Evolutionary conservation across 1,140 invertebrate genomes (phyloP).

Genomic region (Drosophila saltans): DNA sequence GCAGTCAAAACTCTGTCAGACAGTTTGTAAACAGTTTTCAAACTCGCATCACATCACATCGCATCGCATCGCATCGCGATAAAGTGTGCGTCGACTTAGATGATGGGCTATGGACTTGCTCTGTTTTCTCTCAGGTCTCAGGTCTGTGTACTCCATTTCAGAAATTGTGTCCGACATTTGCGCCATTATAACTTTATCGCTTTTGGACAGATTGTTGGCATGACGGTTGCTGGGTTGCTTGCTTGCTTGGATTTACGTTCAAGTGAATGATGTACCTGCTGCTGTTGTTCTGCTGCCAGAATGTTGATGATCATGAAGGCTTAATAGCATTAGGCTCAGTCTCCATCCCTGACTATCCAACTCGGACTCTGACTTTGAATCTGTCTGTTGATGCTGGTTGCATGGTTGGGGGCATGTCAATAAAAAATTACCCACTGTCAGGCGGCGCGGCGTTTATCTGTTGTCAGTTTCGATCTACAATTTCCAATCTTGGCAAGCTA

Average conservation of each 20-base stretch:
- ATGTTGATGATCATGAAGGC: slow-evolving; percentile 69
- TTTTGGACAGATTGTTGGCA: slow-evolving; percentile 80
- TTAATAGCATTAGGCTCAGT: slow-evolving; percentile 64
- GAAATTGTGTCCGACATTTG: slow-evolving; percentile 77
- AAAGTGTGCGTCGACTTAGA: slow-evolving; percentile 70
- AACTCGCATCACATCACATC: slow-evolving; percentile 49
- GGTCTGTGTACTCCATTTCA: slow-evolving; percentile 54
- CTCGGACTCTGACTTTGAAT: neutral
- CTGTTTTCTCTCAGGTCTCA: neutral
- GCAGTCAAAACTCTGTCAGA: slow-evolving; percentile 80
- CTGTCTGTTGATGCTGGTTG: slow-evolving; percentile 22
- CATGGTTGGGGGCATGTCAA: slow-evolving; percentile 41
- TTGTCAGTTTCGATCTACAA: slow-evolving; percentile 56
- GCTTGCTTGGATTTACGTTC: slow-evolving; percentile 25
- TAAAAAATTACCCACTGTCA: slow-evolving; percentile 62
- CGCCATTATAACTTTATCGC: slow-evolving; percentile 82
- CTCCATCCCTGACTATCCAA: neutral
- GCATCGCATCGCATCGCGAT: slow-evolving; percentile 58
- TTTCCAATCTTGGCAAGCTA: slow-evolving; percentile 66
- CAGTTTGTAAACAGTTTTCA: slow-evolving; percentile 80
- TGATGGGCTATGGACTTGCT: slow-evolving; percentile 28
- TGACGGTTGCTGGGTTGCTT: slow-evolving; percentile 38
- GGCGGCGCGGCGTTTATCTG: slow-evolving; percentile 41
- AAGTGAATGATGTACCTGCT: slow-evolving; percentile 73
- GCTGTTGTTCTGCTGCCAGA: slow-evolving; percentile 26